Conservation (phyloP, 2,797 vertebrate species). For the Pantherophis vulpinus region DNA sequence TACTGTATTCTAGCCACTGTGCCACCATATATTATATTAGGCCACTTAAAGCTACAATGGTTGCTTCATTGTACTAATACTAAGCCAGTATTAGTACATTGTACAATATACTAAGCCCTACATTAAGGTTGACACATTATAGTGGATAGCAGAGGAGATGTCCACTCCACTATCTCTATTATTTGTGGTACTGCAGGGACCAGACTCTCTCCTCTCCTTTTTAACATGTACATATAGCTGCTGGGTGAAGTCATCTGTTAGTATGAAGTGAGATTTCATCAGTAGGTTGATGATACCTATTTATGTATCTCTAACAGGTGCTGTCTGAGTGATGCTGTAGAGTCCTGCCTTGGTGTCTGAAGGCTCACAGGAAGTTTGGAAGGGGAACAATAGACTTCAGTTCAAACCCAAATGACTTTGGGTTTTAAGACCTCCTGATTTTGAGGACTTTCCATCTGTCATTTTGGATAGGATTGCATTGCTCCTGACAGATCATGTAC, state of each 20-base stretch:
- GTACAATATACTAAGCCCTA: neutral
- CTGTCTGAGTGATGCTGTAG: neutral
- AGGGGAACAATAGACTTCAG: neutral
- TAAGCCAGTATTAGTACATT: no score
- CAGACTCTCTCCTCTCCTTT: neutral
- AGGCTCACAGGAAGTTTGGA: neutral
- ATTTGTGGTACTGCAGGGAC: neutral
- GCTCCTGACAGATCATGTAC: neutral
- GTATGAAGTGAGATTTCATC: neutral
- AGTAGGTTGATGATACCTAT: neutral
- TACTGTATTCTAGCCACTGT: no score
- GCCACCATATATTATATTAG: neutral
- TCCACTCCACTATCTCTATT: neutral
- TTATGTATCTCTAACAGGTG: neutral
- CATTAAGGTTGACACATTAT: neutral
- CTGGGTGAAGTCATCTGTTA: neutral
- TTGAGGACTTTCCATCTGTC: neutral
- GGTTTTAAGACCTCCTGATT: neutral
- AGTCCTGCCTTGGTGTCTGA: neutral
- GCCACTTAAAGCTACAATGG: neutral
- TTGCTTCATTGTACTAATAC: neutral
- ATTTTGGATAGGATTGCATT: neutral
- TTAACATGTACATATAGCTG: neutral
- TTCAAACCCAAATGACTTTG: neutral
- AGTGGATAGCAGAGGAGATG: neutral